phyloP scores from a whole-genome alignment of 2,113 vertebrate species.

The Oophaga pumilio region DNA sequence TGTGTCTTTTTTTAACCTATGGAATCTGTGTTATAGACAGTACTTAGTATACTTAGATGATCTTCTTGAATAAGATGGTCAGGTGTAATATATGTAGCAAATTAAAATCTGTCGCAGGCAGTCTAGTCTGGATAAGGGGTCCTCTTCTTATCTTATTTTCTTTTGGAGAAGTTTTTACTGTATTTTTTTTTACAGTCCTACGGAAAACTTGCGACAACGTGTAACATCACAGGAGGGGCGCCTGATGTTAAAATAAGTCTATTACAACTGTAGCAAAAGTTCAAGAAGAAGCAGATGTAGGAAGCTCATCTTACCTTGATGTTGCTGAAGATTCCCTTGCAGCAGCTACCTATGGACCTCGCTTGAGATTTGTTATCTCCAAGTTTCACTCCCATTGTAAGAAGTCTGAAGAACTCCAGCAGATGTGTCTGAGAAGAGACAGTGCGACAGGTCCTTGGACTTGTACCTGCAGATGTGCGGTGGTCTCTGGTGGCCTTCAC shows the following conservation, averaged over 20 bases:
- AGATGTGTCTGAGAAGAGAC: slow-evolving; percentile 21
- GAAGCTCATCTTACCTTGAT: slow-evolving; percentile 51
- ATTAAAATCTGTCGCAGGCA: too few species aligned
- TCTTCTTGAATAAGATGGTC: too few species aligned
- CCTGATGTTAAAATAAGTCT: background rate
- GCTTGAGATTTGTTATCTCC: slow-evolving; percentile 34
- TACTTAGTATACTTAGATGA: too few species aligned
- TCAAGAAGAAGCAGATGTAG: background rate
- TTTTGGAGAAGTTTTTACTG: background rate
- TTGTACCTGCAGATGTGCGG: background rate
- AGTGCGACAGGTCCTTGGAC: background rate
- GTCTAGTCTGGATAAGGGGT: too few species aligned
- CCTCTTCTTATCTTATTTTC: too few species aligned
- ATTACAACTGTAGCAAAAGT: background rate
- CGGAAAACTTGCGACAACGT: background rate
- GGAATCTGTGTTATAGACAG: too few species aligned
- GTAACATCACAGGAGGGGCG: background rate
- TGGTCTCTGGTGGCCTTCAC: background rate
- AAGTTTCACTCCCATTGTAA: slow-evolving; percentile 49
- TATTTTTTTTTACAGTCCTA: background rate
- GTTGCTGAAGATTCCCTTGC: slow-evolving; percentile 44
- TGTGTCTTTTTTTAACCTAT: too few species aligned
- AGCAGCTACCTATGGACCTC: background rate
- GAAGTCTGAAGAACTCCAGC: background rate
- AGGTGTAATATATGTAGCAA: too few species aligned